Percentiles rank a stretch among this genome's conserved stretches.
phyloP scores from a whole-genome alignment of 64 coral and sea anemone species.

The Dendrophyllia cribrosa region DNA sequence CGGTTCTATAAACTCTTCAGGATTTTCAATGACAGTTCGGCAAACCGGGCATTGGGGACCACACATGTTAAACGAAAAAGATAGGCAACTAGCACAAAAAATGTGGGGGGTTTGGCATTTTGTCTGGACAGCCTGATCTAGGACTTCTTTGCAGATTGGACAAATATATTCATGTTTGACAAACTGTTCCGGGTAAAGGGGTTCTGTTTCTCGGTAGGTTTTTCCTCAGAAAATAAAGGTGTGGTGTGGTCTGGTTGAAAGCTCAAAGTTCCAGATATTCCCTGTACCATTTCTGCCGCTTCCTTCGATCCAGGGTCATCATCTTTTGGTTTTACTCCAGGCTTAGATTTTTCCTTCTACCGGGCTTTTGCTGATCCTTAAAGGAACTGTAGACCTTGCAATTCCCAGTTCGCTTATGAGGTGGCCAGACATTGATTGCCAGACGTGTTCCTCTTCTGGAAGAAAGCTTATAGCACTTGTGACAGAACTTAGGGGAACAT shows the following conservation, averaged over 20 bases:
- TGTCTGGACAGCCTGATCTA: constrained; percentile 70
- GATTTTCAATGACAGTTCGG: constrained; percentile 47
- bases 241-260: constrained; percentile 50
- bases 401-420: constrained; percentile 5
- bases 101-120: constrained; percentile 46
- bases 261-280: constrained; percentile 38
- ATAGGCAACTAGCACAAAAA: constrained; percentile 54
- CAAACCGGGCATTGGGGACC: constrained; percentile 54
- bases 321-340: constrained; percentile 56
- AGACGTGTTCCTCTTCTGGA: constrained; percentile 50
- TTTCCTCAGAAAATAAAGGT: constrained; percentile 45
- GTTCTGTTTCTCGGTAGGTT: constrained; percentile 51
- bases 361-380: constrained; percentile 56
- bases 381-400: not conserved
- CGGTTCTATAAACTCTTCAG: constrained; percentile 45
- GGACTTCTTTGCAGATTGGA: constrained; percentile 66
- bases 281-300: constrained; percentile 15
- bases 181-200: constrained; percentile 66
- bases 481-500: constrained; percentile 50
- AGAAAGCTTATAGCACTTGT: constrained; percentile 41
- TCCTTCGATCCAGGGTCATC: not conserved
- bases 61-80: constrained; percentile 52
- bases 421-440: constrained; percentile 55
- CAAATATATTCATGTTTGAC: constrained; percentile 53
- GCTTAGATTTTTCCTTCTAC: constrained; percentile 43